These are phyloP conservation scores for Thamnophis elegans DNA, from an alignment of 2,797 vertebrate genomes.

Conservation along the genomic window DNA sequence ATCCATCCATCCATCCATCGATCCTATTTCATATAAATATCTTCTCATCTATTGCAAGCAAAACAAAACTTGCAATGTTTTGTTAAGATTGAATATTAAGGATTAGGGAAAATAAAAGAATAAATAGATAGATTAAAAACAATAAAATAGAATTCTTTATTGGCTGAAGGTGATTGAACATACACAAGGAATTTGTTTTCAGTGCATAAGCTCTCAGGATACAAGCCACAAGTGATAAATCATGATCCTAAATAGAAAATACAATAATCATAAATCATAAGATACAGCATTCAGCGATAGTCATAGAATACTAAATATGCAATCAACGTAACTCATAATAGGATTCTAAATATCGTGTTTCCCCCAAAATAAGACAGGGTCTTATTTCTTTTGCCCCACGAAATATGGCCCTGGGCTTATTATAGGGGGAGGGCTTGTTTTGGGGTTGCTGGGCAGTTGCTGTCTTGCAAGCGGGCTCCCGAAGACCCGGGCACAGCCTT, in stretches of 20 bases:
- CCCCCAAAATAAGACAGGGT: no score
- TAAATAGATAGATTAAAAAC: no score
- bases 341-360: background rate
- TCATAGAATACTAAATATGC: background rate
- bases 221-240: background rate
- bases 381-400: no score
- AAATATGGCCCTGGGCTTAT: no score
- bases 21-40: background rate
- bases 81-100: background rate
- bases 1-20: background rate
- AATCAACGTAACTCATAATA: background rate
- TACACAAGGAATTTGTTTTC: background rate
- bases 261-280: background rate
- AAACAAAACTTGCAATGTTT: background rate
- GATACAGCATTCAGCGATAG: background rate
- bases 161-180: background rate
- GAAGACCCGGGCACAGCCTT: no score
- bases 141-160: background rate
- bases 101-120: background rate
- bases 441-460: no score
- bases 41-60: background rate
- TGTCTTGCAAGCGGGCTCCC: no score
- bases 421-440: no score
- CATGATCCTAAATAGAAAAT: background rate
- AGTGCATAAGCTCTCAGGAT: background rate